A percentile compares a stretch with the other conserved stretches of the same genome.
Conservation (phyloP, 2,113 vertebrate genomes). For the Australoheros scitulus region DNA sequence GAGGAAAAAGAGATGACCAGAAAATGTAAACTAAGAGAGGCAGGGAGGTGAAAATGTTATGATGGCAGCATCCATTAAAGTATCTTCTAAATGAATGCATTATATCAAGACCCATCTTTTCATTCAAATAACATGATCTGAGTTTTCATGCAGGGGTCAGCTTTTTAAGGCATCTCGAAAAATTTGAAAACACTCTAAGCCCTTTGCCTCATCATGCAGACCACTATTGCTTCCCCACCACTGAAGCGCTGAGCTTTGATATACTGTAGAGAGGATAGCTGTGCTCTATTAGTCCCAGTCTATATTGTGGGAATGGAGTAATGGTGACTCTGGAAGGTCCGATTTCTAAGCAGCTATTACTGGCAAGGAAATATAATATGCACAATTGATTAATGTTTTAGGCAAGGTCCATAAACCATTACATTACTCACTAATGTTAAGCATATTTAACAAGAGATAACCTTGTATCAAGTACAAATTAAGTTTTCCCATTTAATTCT, state of each 20-base stretch:
- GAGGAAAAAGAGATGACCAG: not conserved
- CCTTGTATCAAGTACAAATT: not conserved
- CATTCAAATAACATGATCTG: constrained; percentile 19
- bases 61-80: constrained; percentile 12
- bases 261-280: constrained; percentile 27
- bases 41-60: not conserved
- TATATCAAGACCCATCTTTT: constrained; percentile 11
- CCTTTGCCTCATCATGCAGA: constrained; percentile 31
- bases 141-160: constrained; percentile 10
- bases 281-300: constrained; percentile 12
- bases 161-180: constrained; percentile 27
- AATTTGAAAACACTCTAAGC: constrained; percentile 41
- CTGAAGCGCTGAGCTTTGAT: constrained; percentile 30
- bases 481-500: constrained; percentile 9
- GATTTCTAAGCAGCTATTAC: constrained; percentile 12
- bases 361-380: constrained; percentile 12
- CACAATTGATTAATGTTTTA: not conserved
- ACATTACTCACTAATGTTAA: not conserved
- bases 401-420: not conserved
- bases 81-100: constrained; percentile 14
- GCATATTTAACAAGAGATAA: not conserved
- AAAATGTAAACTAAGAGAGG: constrained; percentile 1
- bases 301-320: not conserved
- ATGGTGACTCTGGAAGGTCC: not conserved
- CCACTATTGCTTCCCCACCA: constrained; percentile 9